Percentiles rank a stretch among this genome's conserved stretches.
phyloP scores from a whole-genome alignment of 2,888 invertebrate genomes.

The Eutolmus rufibarbis region DNA sequence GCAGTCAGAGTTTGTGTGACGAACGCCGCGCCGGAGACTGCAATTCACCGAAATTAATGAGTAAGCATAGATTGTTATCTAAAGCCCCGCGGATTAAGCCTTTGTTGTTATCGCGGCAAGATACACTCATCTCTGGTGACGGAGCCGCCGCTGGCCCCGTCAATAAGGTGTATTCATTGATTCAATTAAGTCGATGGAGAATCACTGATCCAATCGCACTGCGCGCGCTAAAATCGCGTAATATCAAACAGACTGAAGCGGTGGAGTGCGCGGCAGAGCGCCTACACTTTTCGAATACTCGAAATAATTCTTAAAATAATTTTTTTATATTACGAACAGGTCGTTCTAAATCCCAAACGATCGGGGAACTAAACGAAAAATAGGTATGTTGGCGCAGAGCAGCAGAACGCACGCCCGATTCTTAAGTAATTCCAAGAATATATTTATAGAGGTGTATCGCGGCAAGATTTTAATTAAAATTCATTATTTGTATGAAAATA shows the following conservation, averaged over 20 bases:
- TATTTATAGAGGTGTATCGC: background rate
- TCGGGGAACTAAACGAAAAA: background rate
- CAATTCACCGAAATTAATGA: slow-evolving; percentile 9
- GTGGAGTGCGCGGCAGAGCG: background rate
- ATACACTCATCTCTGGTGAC: slow-evolving; percentile 12
- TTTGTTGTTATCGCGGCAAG: background rate
- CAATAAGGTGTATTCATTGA: slow-evolving; percentile 1
- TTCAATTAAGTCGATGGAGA: background rate
- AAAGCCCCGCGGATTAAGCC: slow-evolving; percentile 7
- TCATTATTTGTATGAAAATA: slow-evolving; percentile 18
- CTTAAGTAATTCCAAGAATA: slow-evolving; percentile 6
- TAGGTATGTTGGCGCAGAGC: background rate
- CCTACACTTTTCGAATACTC: background rate
- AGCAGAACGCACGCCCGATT: background rate
- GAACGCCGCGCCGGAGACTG: background rate
- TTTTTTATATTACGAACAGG: background rate
- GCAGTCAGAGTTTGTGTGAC: background rate
- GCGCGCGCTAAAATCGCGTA: background rate
- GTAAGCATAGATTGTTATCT: slow-evolving; percentile 29
- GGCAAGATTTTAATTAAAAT: slow-evolving; percentile 13
- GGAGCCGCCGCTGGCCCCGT: background rate
- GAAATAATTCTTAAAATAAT: slow-evolving; percentile 34
- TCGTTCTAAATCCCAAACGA: background rate
- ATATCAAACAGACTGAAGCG: background rate
- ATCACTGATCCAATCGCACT: background rate